Base-by-base conservation (phyloP, 2,888 invertebrate genomes). In the Belgica antarctica region DNA sequence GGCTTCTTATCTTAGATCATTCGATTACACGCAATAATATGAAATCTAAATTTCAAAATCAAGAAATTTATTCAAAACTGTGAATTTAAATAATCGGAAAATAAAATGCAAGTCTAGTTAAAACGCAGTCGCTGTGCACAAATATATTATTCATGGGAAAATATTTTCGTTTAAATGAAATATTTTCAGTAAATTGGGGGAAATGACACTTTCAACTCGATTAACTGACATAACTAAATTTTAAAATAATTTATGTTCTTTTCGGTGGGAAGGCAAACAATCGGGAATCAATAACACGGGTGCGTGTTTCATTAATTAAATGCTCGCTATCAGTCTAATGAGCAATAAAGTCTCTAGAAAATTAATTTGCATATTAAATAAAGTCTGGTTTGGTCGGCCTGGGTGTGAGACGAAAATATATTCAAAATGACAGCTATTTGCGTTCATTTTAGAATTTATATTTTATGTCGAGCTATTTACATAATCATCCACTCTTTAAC, bases 301-400 rank as follows among this genome's bases (percentile, higher is more conserved):
- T 52, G 22, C 22, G 52, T 8, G 19, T 22, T 19, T n/a, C 3
- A n/a, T 3, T 52, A 52, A 52, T 59, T 59, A 59, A 27, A 27
- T 66, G 19, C 52, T 27, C 36, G 36, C 66, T 46, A 52, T 52
- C 19, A 31, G 28, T 17, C 52, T 41, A 66, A 66, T 66, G 47
- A 52, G 66, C 10, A 65, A 15, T 41, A 52, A 66, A 66, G 52
- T 66, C 66, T 47, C 66, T 28, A 66, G 66, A 52, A 52, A 66
- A 66, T 66, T 66, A 66, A 66, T 66, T 66, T 66, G 31, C 66
- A 66, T 66, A 52, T 52, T 66, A 52, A 66, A 66, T 66, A 52
- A 59, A 27, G 25, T 15, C 8, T 12, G 61, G 10, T 61, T 22
- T 47, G 47, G 5, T n/a, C n/a, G n/a, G n/a, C n/a, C 36, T 34